Evolutionary conservation across 2,113 vertebrate genomes (phyloP).

Genomic region (Nannospalax galili): DNA sequence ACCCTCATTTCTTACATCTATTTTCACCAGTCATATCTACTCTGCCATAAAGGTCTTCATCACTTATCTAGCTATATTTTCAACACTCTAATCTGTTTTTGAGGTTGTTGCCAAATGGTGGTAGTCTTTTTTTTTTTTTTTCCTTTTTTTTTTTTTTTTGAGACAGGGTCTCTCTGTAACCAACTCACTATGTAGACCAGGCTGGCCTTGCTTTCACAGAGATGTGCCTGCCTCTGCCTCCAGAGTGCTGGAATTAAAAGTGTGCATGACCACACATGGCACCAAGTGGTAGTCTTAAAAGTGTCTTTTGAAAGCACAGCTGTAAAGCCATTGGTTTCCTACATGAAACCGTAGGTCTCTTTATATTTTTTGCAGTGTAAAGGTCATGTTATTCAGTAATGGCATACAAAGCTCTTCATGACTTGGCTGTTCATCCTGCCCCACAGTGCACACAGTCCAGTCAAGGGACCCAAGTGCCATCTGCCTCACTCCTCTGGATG

Average conservation of each 20-base stretch:
- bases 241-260: too few species aligned
- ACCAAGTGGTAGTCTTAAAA: constrained; percentile 13
- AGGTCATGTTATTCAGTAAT: background rate
- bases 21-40: background rate
- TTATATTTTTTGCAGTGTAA: background rate
- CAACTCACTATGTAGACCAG: too few species aligned
- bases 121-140: too few species aligned
- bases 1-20: background rate
- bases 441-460: background rate
- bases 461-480: background rate
- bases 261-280: too few species aligned
- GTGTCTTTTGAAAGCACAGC: background rate
- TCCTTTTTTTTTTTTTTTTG: too few species aligned
- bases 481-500: background rate
- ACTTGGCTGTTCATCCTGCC: background rate
- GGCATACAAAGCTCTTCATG: background rate
- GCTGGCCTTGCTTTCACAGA: too few species aligned
- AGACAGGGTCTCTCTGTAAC: too few species aligned
- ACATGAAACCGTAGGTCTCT: background rate
- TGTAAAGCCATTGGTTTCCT: constrained; percentile 10
- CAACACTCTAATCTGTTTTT: constrained; percentile 6
- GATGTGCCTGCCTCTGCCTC: too few species aligned
- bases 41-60: background rate
- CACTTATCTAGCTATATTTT: background rate
- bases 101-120: background rate